Conservation (phyloP, 1,140 invertebrate species). For the Pseudoatta argentina region DNA sequence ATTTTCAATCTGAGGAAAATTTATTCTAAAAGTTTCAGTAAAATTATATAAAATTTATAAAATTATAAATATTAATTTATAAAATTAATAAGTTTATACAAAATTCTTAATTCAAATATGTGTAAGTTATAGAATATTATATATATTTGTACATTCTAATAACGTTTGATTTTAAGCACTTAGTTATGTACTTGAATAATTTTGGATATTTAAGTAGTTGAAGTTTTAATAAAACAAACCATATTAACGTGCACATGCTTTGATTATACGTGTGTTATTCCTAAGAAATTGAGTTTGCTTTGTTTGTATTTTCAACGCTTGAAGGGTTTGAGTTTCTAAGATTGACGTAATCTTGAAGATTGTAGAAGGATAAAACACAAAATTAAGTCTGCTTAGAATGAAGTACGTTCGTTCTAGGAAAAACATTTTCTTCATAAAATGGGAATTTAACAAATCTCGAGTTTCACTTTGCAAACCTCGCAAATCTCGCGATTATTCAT, state of each 20-base stretch:
- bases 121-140: neutral
- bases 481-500: conserved; percentile 48
- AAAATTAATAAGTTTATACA: neutral
- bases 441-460: conserved; percentile 47
- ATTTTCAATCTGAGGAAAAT: too few relatives aligned
- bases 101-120: neutral
- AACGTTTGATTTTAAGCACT: neutral
- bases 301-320: conserved; percentile 3
- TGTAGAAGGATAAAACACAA: conserved; percentile 17
- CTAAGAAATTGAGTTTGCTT: neutral
- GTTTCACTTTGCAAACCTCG: conserved; percentile 37
- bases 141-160: neutral
- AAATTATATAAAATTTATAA: too few relatives aligned
- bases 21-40: too few relatives aligned
- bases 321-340: neutral
- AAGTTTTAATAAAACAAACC: neutral
- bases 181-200: neutral
- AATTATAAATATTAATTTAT: too few relatives aligned
- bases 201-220: neutral
- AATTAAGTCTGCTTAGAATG: conserved; percentile 41
- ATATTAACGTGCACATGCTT: neutral
- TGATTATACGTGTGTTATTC: neutral
- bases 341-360: conserved; percentile 21
- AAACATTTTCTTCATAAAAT: conserved; percentile 6
- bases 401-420: conserved; percentile 1